Evolutionary conservation across 2,888 invertebrate genomes (phyloP), one percentile per base, ranked within the genome.

Genomic region (Drosophila parthenogenetica): DNA sequence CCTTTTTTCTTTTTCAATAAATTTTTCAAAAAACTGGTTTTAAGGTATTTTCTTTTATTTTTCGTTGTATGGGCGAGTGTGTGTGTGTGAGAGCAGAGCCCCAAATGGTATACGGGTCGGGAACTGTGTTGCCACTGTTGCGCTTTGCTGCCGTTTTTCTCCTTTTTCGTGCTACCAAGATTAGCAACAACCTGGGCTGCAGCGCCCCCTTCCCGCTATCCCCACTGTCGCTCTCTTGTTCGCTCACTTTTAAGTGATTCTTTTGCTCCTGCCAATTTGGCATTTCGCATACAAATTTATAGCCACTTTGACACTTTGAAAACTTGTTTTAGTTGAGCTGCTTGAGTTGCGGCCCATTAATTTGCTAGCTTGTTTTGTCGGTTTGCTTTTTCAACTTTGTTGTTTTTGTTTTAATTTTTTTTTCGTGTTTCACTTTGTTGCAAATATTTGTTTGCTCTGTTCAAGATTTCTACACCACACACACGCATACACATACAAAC

Each of bases 21-120:
- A 74, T 75, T 84, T 81, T 85, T 80, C 62, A 68, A 80, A 71
- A 86, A 90, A 90, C 91, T 89, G 90, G 90, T 91, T 90, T 91
- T 90, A 83, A 87, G 81, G 80, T 90, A 87, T 90, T 85, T 85
- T 87, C 85, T 87, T 77, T 88, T 87, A 72, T 19, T 29, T 57
- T 65, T 67, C 45, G 66, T 62, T 61, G 29, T 37, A 17, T 45
- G 29, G 8, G 29, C 29, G 8, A 8, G 49, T n/a, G 51, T 45
- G 25, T 48, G 10, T 53, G 39, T 65, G 13, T 64, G 17, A 62
- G 62, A 55, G 61, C 53, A 32, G 54, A 59, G 58, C 64, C 45
- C 67, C 77, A 65, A 60, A 58, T 58, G 61, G 66, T 64, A 66
- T 64, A 67, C 67, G 67, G 75, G 81, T 79, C 78, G 68, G 83